Percentiles rank a stretch among this genome's conserved stretches.
Conservation (phyloP, 1,140 invertebrate species). For the Drosophila sproati region DNA sequence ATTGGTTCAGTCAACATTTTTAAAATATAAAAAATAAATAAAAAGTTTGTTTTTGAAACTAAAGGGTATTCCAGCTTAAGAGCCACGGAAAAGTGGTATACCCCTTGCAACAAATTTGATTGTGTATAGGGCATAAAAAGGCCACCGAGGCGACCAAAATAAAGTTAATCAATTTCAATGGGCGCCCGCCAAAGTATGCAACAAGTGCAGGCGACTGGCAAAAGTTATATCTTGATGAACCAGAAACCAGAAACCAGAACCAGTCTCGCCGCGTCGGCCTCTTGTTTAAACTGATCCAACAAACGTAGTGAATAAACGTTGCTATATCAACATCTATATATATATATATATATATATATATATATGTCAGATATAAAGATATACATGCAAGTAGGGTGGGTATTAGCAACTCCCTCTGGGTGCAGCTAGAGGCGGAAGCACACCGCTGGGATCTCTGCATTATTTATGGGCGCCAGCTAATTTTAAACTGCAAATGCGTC, state of each 20-base stretch:
- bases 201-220: constrained; percentile 55
- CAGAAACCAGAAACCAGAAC: constrained; percentile 22
- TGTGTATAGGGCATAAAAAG: constrained; percentile 23
- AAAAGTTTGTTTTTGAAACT: too few species aligned
- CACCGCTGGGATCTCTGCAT: constrained; percentile 60
- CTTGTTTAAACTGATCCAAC: constrained; percentile 39
- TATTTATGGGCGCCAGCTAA: constrained; percentile 59
- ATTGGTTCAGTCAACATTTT: too few species aligned
- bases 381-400: background rate
- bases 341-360: background rate
- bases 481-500: constrained; percentile 34
- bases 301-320: constrained; percentile 20
- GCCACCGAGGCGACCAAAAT: constrained; percentile 41
- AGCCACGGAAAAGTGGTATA: background rate
- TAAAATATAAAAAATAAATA: too few species aligned
- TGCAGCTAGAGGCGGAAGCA: constrained; percentile 46
- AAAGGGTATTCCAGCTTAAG: too few species aligned
- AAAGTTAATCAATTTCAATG: constrained; percentile 82
- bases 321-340: constrained; percentile 1
- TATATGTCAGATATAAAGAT: constrained; percentile 5
- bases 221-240: constrained; percentile 36
- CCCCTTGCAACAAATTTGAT: background rate
- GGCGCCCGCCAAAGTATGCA: constrained; percentile 50
- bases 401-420: constrained; percentile 18
- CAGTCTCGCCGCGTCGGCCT: constrained; percentile 7